Evolutionary conservation across 2,888 invertebrate species (phyloP).

Genomic region (Macropis europaea): DNA sequence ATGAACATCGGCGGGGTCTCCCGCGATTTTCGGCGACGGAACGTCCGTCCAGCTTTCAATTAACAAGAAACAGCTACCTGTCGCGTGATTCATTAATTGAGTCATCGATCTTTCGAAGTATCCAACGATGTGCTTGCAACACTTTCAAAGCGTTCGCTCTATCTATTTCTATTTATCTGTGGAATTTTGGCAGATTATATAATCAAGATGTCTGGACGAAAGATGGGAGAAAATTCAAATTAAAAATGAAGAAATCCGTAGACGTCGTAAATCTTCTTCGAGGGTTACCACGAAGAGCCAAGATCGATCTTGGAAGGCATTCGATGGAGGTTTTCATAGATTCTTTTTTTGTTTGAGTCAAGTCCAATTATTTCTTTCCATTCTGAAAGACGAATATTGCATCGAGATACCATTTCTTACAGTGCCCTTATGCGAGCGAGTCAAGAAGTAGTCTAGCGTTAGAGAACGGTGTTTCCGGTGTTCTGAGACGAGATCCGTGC

Average conservation of each 20-base stretch:
- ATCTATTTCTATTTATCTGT: neutral
- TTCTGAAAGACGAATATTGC: too few relatives aligned
- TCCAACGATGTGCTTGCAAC: neutral
- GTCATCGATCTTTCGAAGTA: neutral
- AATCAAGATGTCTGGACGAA: too few relatives aligned
- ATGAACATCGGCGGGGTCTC: constrained; percentile 25
- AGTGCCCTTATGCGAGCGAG: constrained; percentile 9
- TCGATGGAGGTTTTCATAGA: too few relatives aligned
- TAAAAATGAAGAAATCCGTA: too few relatives aligned
- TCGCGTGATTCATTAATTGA: constrained; percentile 24
- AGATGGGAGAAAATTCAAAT: too few relatives aligned
- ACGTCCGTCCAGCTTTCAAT: constrained; percentile 25
- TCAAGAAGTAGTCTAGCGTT: neutral
- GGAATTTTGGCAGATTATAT: too few relatives aligned
- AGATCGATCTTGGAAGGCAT: too few relatives aligned
- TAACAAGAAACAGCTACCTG: neutral
- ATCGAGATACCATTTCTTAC: too few relatives aligned
- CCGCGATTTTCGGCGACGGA: constrained; percentile 14
- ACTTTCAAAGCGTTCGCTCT: neutral
- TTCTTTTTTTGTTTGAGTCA: too few relatives aligned
- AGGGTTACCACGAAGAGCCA: too few relatives aligned
- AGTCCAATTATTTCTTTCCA: too few relatives aligned
- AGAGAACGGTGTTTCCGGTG: constrained; percentile 7
- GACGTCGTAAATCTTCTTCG: too few relatives aligned
- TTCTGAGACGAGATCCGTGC: constrained; percentile 20